Evolutionary conservation across 1,140 invertebrate species (phyloP), one percentile per base, ranked within the genome.

Genomic region (Proctacanthus coquilletti): DNA sequence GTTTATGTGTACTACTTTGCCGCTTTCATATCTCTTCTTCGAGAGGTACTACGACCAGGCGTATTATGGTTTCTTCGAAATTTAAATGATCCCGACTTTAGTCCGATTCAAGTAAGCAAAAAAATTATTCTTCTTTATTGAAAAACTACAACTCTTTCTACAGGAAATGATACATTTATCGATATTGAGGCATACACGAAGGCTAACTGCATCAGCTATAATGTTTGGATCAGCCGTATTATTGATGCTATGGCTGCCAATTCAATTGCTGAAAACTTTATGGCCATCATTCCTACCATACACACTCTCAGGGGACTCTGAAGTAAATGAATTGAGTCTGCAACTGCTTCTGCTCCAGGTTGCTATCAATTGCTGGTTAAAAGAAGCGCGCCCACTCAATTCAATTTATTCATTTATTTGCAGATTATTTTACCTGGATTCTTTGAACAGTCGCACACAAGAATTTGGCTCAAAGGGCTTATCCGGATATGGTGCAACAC

Each of bases 1-100:
- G 80, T 98, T 2, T 98, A 96, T 61, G 91, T 98, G 11, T 98
- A 98, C 61, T 98, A 99, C 63, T 98, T 98, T 57, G 95, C 94
- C 6, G 96, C 92, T 0, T 98, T 98, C 54, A 88, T 98, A 23
- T 68, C 97, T 1, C 63, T 97, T 1, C 60, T 98, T 3, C 66
- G 94, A 32, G 95, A 98, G 65, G 87, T 98, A 3, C 56, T 98
- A 5, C 66, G 93, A 35, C 94, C 94, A 1, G 94, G 94, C 0
- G 89, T 98, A 0, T 65, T 98, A 1, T 98, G 92, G 92, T 97
- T 98, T 56, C 64, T 93, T 34, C 72, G 92, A 46, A 98, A 98
- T 60, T 68, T 98, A 6, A 98, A 98, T 61, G 94, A 98, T 67
- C 94, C 95, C 0, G 95, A 99, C 52, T 98, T 98, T 52, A 97